Conservation (phyloP, 2,797 vertebrate species). For the Mormyrops boulengeri region DNA sequence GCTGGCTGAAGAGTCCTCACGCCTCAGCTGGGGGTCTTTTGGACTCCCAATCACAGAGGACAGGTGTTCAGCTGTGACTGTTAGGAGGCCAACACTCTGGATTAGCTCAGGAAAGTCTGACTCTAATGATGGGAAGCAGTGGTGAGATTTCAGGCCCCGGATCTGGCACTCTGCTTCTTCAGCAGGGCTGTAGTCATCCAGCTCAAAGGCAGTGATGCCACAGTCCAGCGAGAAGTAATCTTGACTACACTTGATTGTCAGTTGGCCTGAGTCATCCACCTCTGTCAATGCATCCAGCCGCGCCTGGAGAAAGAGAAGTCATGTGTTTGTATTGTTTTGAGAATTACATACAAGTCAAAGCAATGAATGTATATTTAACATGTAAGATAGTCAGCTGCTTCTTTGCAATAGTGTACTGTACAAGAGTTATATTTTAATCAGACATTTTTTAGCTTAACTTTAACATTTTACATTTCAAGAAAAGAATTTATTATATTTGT, state of each 20-base stretch:
- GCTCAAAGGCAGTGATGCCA: constrained; percentile 92
- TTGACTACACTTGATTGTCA: constrained; percentile 96
- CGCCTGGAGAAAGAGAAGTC: constrained; percentile 56
- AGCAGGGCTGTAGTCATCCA: constrained; percentile 90
- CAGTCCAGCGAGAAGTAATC: constrained; percentile 97
- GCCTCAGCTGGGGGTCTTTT: constrained; percentile 27
- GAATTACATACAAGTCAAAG: background rate
- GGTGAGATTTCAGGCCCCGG: constrained; percentile 62
- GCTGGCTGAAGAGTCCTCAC: constrained; percentile 4
- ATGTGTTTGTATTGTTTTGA: background rate
- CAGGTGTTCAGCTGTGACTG: constrained; percentile 57
- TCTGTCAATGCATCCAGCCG: constrained; percentile 90
- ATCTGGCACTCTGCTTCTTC: constrained; percentile 65
- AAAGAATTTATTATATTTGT: background rate
- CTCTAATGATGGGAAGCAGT: constrained; percentile 70
- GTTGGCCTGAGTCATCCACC: constrained; percentile 87
- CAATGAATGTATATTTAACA: background rate
- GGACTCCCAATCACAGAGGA: constrained; percentile 34
- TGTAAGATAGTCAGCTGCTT: background rate
- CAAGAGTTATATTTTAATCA: background rate
- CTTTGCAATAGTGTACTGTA: background rate
- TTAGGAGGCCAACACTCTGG: constrained; percentile 70
- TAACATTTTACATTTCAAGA: background rate
- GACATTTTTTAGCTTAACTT: background rate
- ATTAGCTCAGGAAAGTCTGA: constrained; percentile 72